Evolutionary conservation across 2,113 vertebrate genomes (phyloP).

Genomic region (Poeciliopsis prolifica): DNA sequence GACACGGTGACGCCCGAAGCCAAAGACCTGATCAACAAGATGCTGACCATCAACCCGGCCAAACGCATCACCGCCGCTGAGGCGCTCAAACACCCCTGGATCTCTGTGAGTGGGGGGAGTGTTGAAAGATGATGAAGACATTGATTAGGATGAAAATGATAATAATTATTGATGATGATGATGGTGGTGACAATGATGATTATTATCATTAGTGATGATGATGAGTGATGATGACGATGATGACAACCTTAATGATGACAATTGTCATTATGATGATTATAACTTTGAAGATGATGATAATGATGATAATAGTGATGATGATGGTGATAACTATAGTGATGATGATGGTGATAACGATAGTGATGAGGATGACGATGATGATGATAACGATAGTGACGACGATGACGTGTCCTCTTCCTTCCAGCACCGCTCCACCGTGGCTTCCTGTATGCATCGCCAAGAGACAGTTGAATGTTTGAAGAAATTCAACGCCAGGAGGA

Average conservation of each 20-base stretch:
- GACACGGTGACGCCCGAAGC: constrained; percentile 96
- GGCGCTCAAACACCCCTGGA: constrained; percentile 95
- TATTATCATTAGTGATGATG: background rate
- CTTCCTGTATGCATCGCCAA: constrained; percentile 97
- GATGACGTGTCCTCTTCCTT: constrained; percentile 6
- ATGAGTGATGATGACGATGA: background rate
- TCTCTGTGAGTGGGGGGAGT: constrained; percentile 81
- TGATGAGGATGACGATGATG: background rate
- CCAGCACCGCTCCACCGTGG: constrained; percentile 95
- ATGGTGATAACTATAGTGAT: too few relatives aligned
- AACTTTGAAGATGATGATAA: background rate
- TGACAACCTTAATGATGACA: background rate
- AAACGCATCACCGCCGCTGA: constrained; percentile 93
- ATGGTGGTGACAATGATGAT: background rate
- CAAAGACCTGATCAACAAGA: constrained; percentile 97
- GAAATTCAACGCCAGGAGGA: constrained; percentile 96
- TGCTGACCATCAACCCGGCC: constrained; percentile 94
- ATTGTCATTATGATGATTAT: background rate
- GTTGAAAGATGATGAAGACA: background rate
- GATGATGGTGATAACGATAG: background rate
- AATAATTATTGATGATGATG: background rate
- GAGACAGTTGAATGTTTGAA: constrained; percentile 97
- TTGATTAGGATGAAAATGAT: background rate
- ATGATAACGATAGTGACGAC: background rate
- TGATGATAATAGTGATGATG: background rate